Conservation (phyloP, 2,888 invertebrate species). For the Furcula furcula region DNA sequence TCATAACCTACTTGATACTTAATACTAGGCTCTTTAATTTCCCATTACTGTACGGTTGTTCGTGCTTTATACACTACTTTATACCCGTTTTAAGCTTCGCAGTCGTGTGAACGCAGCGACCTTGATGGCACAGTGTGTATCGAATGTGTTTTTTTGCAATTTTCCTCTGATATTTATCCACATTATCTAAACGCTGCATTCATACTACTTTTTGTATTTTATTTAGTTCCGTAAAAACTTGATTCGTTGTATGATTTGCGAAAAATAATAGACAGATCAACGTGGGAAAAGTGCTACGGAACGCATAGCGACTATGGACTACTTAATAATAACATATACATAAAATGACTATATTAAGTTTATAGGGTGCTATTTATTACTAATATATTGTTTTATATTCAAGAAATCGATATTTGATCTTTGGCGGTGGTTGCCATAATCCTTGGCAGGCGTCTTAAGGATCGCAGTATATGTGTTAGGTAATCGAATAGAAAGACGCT, state of each 20-base stretch:
- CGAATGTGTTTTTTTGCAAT: constrained; percentile 35
- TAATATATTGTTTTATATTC: too few species aligned
- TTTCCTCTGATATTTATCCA: constrained; percentile 35
- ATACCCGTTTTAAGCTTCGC: neutral
- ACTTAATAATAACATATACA: too few species aligned
- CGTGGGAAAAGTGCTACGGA: too few species aligned
- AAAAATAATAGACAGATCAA: neutral
- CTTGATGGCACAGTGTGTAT: constrained; percentile 53
- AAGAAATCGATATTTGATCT: too few species aligned
- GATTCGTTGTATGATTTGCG: neutral
- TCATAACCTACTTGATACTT: constrained; percentile 9
- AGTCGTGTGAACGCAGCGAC: constrained; percentile 67
- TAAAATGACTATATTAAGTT: too few species aligned
- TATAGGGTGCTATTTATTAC: too few species aligned
- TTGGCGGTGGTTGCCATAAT: too few species aligned
- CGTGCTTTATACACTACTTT: constrained; percentile 3
- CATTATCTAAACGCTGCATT: constrained; percentile 20
- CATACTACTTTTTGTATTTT: neutral
- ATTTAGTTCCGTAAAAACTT: neutral
- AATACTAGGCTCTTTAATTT: constrained; percentile 31
- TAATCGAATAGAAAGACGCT: too few species aligned
- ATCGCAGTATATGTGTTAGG: too few species aligned
- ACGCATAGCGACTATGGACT: too few species aligned
- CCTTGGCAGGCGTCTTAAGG: too few species aligned
- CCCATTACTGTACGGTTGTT: constrained; percentile 34